A percentile compares a stretch with the other conserved stretches of the same genome.
Evolutionary conservation across 2,888 invertebrate genomes (phyloP).

Genomic region (Cetonia aurata): DNA sequence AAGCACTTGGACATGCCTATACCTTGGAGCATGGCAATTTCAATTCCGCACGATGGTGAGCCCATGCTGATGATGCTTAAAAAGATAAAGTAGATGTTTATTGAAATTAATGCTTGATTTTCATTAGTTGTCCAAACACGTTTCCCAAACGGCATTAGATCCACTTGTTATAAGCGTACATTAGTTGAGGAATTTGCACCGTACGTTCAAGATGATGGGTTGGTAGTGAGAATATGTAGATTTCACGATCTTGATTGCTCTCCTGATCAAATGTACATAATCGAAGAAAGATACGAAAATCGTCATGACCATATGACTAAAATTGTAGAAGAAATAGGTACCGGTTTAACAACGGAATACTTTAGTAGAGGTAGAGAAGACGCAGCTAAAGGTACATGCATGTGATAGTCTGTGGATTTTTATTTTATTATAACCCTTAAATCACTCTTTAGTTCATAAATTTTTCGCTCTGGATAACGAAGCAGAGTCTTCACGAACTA

Average conservation of each 20-base stretch:
- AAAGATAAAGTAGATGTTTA: background rate
- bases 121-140: constrained; percentile 67
- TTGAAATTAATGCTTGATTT: background rate
- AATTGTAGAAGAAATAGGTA: constrained; percentile 69
- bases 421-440: background rate
- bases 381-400: constrained; percentile 72
- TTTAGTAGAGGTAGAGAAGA: constrained; percentile 79
- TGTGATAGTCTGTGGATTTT: constrained; percentile 45
- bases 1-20: constrained; percentile 83
- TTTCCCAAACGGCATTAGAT: constrained; percentile 81
- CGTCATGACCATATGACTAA: constrained; percentile 75
- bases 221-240: constrained; percentile 73
- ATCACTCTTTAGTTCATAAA: constrained; percentile 61
- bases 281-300: constrained; percentile 75
- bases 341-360: constrained; percentile 70
- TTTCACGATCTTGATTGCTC: constrained; percentile 74
- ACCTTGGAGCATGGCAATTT: constrained; percentile 80
- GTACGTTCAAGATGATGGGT: constrained; percentile 80
- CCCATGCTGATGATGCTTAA: background rate
- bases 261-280: constrained; percentile 58
- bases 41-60: constrained; percentile 72
- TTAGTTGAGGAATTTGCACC: constrained; percentile 83
- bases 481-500: constrained; percentile 62
- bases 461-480: constrained; percentile 59
- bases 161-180: constrained; percentile 78